Evolutionary conservation across 1,140 invertebrate species (phyloP).

Genomic region (Papilio polytes): DNA sequence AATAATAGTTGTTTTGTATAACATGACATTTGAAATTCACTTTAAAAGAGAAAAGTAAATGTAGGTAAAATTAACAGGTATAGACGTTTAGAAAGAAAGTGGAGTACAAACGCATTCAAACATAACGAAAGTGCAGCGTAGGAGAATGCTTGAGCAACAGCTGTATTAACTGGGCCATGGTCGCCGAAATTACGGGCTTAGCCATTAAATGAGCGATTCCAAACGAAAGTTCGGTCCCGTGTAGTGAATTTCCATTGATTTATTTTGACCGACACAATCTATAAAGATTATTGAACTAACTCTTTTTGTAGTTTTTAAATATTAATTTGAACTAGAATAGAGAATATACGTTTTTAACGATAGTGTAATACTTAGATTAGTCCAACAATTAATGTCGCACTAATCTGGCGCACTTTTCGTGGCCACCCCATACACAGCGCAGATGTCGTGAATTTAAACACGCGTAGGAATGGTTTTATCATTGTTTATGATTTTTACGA

Average conservation of each 20-base stretch:
- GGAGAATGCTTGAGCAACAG: constrained; percentile 35
- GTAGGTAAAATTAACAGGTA: neutral
- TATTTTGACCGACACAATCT: neutral
- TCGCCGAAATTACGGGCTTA: constrained; percentile 18
- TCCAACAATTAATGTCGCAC: neutral
- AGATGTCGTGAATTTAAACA: neutral
- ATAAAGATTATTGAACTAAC: too few relatives aligned
- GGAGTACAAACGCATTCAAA: neutral
- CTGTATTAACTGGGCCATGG: constrained; percentile 41
- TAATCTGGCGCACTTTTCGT: neutral
- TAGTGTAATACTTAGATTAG: neutral
- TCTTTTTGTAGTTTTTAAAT: too few relatives aligned
- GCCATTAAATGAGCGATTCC: constrained; percentile 34
- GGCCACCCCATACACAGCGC: neutral
- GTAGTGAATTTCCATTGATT: neutral
- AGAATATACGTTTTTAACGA: too few relatives aligned
- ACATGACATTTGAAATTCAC: too few relatives aligned
- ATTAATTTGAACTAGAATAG: too few relatives aligned
- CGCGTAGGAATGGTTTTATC: neutral
- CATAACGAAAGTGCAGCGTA: constrained; percentile 38
- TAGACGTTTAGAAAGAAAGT: neutral
- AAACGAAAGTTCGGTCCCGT: neutral
- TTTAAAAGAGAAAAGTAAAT: neutral
- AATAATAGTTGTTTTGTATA: too few relatives aligned
- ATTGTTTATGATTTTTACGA: neutral